A percentile compares a stretch with the other conserved stretches of the same genome.
Conservation (phyloP, 2,888 invertebrate genomes). For the Thysanoteuthis rhombus region DNA sequence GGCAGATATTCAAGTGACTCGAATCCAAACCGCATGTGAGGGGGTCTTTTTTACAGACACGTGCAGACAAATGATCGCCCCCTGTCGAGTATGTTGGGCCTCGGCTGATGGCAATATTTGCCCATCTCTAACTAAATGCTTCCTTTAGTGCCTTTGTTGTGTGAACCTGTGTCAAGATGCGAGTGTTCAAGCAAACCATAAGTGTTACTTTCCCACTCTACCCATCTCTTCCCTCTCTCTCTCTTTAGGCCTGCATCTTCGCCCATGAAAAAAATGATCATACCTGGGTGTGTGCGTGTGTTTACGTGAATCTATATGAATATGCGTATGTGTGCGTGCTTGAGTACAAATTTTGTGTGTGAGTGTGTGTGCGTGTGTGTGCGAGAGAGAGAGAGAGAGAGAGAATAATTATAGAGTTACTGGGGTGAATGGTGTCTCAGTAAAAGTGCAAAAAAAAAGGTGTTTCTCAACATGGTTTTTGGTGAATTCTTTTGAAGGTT, state of each 20-base stretch:
- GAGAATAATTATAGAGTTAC: too few species aligned
- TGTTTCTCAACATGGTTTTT: too few species aligned
- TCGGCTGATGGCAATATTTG: constrained; percentile 12
- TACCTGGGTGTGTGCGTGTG: background rate
- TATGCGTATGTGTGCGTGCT: background rate
- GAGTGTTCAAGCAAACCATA: background rate
- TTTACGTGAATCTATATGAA: background rate
- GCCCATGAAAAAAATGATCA: too few species aligned
- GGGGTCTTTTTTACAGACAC: background rate
- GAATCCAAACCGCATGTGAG: background rate
- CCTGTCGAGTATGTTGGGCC: background rate
- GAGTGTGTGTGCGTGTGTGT: background rate
- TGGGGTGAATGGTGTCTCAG: too few species aligned
- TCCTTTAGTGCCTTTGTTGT: background rate
- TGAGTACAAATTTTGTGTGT: background rate
- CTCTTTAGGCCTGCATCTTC: too few species aligned
- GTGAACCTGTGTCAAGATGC: background rate
- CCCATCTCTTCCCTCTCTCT: too few species aligned
- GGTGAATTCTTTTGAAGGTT: too few species aligned
- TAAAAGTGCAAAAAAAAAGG: too few species aligned
- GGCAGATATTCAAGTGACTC: too few species aligned
- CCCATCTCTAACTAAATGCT: background rate
- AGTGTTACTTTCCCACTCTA: too few species aligned
- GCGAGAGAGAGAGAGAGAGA: too few species aligned
- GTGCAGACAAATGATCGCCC: background rate